A percentile compares a stretch with the other conserved stretches of the same genome.
phyloP scores from a whole-genome alignment of 2,888 invertebrate genomes.

The Ptychoptera contaminata region DNA sequence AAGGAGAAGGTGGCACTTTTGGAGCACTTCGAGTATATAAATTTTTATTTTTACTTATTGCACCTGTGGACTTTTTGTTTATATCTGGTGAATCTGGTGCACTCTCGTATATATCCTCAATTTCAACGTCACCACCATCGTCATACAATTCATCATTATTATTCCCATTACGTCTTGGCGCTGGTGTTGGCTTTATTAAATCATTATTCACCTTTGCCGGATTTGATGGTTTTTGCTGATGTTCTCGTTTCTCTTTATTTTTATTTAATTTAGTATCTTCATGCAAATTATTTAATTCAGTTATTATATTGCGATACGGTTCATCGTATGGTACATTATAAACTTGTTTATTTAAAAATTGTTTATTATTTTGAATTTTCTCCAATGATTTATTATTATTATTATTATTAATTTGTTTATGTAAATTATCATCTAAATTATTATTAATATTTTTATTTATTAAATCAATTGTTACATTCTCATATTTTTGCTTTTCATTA shows the following conservation, averaged over 20 bases:
- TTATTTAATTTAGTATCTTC: background rate
- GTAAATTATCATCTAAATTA: too few species aligned
- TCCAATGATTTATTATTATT: too few species aligned
- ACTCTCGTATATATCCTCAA: background rate
- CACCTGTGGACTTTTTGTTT: slow-evolving; percentile 1
- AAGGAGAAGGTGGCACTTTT: slow-evolving; percentile 15
- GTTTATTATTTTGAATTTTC: too few species aligned
- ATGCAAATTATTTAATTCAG: slow-evolving; percentile 1
- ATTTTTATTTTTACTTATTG: slow-evolving; percentile 13
- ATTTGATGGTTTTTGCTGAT: slow-evolving; percentile 6
- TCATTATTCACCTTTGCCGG: slow-evolving; percentile 18
- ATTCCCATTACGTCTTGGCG: slow-evolving; percentile 17
- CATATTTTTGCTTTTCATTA: too few species aligned
- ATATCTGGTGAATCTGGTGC: background rate
- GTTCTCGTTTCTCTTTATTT: slow-evolving; percentile 6
- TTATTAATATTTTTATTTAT: slow-evolving; percentile 18
- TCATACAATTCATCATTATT: background rate
- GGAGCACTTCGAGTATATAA: slow-evolving; percentile 16
- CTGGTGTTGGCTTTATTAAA: slow-evolving; percentile 20
- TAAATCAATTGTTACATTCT: slow-evolving; percentile 15
- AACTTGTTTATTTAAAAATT: too few species aligned
- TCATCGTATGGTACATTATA: background rate
- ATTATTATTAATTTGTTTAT: too few species aligned
- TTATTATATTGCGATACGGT: background rate
- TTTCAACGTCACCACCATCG: background rate